Percentiles rank a stretch among this genome's conserved stretches.
Evolutionary conservation across 2,797 vertebrate genomes (phyloP).

Genomic region (Loriculus beryllinus): DNA sequence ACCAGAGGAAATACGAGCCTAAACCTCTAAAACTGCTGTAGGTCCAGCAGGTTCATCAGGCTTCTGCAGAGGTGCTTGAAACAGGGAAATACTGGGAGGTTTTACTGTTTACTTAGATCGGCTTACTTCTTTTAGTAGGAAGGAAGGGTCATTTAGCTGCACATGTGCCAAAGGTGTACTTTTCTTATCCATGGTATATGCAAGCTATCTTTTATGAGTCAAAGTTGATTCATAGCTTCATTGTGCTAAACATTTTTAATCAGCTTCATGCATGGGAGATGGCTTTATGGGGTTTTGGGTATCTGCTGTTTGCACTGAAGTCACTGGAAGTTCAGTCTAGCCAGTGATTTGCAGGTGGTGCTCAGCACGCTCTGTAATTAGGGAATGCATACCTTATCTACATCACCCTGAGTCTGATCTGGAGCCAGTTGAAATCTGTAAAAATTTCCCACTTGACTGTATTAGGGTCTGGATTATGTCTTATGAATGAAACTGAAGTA

Average conservation of each 20-base stretch:
- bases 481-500: neutral
- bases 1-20: neutral
- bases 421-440: neutral
- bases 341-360: neutral
- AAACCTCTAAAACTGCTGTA: neutral
- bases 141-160: neutral
- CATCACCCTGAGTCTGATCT: neutral
- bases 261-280: neutral
- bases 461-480: neutral
- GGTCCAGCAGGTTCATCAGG: neutral
- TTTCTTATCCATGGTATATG: neutral
- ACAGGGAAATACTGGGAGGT: neutral
- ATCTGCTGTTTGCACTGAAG: neutral
- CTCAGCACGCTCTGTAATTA: neutral
- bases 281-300: neutral
- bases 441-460: neutral
- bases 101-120: neutral
- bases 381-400: neutral
- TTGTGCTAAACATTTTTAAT: neutral
- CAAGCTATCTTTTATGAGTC: neutral
- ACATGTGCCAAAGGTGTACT: neutral
- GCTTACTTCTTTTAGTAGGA: neutral
- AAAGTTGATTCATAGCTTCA: neutral
- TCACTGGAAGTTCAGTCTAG: neutral
- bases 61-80: neutral